A percentile compares a stretch with the other conserved stretches of the same genome.
Conservation (phyloP, 2,797 vertebrate species). For the Caiman crocodilus region DNA sequence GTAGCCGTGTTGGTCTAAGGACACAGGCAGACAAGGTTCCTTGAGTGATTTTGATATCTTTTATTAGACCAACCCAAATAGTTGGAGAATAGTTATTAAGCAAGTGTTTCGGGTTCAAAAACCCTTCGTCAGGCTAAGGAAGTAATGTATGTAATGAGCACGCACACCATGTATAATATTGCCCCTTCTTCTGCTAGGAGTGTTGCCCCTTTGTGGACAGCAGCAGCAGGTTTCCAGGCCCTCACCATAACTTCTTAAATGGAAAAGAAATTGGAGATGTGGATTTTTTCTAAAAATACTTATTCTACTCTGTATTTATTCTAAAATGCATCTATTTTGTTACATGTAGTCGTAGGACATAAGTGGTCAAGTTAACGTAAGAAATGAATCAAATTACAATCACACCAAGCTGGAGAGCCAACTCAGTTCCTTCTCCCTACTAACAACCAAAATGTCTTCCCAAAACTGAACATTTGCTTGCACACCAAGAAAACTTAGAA, state of each 20-base stretch:
- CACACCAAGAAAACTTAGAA: neutral
- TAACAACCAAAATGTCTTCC: neutral
- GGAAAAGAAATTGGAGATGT: neutral
- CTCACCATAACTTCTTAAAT: fast-evolving
- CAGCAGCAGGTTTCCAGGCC: neutral
- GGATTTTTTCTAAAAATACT: neutral
- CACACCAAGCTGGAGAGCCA: neutral
- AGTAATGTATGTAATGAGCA: no score
- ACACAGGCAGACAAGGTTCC: no score
- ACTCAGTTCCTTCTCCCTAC: neutral
- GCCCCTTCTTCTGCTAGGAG: neutral
- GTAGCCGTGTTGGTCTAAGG: no score
- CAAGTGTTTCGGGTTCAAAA: no score
- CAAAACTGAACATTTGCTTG: neutral
- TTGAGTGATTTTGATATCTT: no score
- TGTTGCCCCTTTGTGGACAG: neutral
- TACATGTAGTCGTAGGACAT: no score
- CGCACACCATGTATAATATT: neutral
- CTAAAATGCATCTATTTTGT: no score
- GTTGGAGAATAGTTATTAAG: no score
- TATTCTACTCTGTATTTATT: neutral
- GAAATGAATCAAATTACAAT: no score
- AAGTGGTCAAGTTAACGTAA: no score
- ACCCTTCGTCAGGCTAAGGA: no score
- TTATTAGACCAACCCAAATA: no score